Percentiles rank a stretch among this genome's conserved stretches.
Conservation (phyloP, 2,113 vertebrate genomes). For the Athene cunicularia region DNA sequence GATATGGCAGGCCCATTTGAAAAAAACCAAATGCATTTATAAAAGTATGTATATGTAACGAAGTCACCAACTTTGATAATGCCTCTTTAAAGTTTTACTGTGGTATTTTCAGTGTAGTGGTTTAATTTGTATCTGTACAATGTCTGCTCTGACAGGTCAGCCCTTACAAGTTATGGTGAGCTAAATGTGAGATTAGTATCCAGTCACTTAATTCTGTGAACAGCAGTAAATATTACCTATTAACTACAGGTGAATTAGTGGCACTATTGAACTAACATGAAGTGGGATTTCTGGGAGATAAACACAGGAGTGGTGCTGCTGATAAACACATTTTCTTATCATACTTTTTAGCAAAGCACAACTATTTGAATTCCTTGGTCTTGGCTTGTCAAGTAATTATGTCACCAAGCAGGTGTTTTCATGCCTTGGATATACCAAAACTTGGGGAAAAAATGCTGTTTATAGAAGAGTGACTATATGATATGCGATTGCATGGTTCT, state of each 20-base stretch:
- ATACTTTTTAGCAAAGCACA: neutral
- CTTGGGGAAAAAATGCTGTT: neutral
- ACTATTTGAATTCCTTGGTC: neutral
- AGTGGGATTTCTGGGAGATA: neutral
- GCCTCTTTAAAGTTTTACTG: neutral
- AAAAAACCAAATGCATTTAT: neutral
- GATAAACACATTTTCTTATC: neutral
- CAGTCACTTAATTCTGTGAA: neutral
- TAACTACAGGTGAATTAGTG: neutral
- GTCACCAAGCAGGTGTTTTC: neutral
- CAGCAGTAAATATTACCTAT: neutral
- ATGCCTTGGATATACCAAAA: neutral
- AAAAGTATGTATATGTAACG: neutral
- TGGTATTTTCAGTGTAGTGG: neutral
- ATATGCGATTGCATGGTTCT: neutral
- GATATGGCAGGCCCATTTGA: neutral
- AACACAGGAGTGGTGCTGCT: rapidly evolving
- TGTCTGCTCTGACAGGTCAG: neutral
- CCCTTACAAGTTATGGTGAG: neutral
- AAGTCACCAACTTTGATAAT: neutral
- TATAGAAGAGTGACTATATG: neutral
- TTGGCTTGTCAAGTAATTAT: neutral
- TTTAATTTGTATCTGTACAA: neutral
- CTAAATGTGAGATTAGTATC: neutral
- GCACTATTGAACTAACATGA: neutral